Percentiles rank a stretch among this genome's conserved stretches.
Evolutionary conservation across 2,113 vertebrate genomes (phyloP).

Genomic region (Oceanodroma tethys): DNA sequence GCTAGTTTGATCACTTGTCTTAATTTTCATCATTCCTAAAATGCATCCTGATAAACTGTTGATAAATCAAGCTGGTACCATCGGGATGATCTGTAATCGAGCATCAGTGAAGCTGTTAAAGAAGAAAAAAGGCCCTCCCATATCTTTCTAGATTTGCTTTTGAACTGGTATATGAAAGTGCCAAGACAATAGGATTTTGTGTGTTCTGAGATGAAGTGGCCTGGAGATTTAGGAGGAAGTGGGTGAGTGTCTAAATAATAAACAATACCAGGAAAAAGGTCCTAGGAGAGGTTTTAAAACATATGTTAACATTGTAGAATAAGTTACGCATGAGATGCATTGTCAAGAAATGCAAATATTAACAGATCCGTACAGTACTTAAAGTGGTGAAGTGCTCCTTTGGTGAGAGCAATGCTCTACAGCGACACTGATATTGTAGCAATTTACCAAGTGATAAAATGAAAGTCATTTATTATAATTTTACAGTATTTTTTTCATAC

Average conservation of each 20-base stretch:
- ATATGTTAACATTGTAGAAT: background rate
- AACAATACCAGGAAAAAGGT: background rate
- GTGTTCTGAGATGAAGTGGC: background rate
- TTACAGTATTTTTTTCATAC: background rate
- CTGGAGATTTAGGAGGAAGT: background rate
- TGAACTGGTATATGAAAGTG: background rate
- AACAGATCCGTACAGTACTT: background rate
- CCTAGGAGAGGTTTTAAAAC: background rate
- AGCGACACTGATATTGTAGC: background rate
- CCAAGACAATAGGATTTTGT: background rate
- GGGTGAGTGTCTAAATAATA: background rate
- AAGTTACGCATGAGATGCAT: background rate
- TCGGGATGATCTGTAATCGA: background rate
- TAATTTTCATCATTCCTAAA: background rate
- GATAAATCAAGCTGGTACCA: background rate
- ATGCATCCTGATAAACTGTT: background rate
- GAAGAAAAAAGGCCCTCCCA: background rate
- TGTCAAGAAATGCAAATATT: background rate
- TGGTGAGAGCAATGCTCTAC: background rate
- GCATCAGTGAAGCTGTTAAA: background rate
- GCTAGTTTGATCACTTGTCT: background rate
- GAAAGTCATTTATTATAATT: slow-evolving; percentile 47
- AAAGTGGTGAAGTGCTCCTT: background rate
- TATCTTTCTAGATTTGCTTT: background rate
- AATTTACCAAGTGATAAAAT: slow-evolving; percentile 38